Evolutionary conservation across 23 tunicate genomes (phyloP).

Genomic region (Styela clava): DNA sequence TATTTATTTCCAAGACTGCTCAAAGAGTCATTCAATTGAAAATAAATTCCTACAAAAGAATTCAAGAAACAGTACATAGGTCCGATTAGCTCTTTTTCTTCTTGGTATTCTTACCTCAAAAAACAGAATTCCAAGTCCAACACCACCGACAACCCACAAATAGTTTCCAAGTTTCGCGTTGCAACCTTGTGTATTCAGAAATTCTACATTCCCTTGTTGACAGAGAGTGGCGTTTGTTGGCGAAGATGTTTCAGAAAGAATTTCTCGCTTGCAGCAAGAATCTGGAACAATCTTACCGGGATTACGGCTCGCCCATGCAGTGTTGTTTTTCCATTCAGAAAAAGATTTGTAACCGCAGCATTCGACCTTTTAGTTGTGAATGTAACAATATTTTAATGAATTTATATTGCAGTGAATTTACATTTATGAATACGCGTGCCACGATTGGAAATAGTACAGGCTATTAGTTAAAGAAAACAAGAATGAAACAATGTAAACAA

Average conservation of each 20-base stretch:
- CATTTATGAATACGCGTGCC: no score
- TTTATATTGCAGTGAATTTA: no score
- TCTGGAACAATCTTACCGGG: background rate
- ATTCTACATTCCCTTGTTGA: background rate
- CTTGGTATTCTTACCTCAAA: slow-evolving; percentile 81
- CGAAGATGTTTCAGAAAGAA: background rate
- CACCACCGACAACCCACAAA: slow-evolving; percentile 75
- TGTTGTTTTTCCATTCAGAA: background rate
- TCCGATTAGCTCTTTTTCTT: no score
- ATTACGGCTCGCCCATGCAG: background rate
- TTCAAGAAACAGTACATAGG: no score
- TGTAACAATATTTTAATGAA: background rate
- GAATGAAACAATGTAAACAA: no score
- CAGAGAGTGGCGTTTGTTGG: slow-evolving; percentile 1
- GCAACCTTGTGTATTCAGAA: slow-evolving; percentile 44
- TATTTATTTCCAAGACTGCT: no score
- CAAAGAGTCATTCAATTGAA: no score
- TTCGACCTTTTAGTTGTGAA: slow-evolving; percentile 40
- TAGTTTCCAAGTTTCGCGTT: slow-evolving; percentile 30
- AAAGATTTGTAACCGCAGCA: slow-evolving; percentile 68
- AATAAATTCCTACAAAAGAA: no score
- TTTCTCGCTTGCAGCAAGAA: slow-evolving; percentile 8
- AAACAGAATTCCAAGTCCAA: slow-evolving; percentile 50
- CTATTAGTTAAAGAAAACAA: no score
- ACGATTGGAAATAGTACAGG: no score